A percentile compares a stretch with the other conserved stretches of the same genome.
Conservation (phyloP, 1,140 invertebrate genomes). For the Neoseiulus cucumeris region DNA sequence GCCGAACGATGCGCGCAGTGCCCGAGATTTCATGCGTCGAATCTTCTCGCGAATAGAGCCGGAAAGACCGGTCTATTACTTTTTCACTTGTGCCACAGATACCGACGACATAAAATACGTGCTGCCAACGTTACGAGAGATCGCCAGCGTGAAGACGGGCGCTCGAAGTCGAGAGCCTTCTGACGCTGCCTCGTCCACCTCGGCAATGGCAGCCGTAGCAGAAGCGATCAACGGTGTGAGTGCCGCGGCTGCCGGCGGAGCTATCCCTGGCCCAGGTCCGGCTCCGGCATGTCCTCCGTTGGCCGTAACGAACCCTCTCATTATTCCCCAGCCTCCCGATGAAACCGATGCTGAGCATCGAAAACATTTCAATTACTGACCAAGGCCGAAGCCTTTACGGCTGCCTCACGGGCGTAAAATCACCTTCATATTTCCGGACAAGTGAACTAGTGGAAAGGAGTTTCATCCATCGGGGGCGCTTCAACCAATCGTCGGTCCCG, state of each 20-base stretch:
- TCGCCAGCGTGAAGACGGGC: conserved; percentile 4
- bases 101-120: conserved; percentile 26
- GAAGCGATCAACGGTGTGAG: neutral
- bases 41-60: conserved; percentile 17
- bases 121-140: conserved; percentile 13
- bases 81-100: conserved; percentile 25
- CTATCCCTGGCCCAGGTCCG: neutral
- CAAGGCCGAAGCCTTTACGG: no score
- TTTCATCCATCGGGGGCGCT: no score
- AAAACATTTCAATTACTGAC: no score
- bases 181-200: neutral
- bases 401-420: no score
- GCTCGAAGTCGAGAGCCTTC: neutral
- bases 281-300: neutral
- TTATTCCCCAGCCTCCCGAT: no score
- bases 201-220: conserved; percentile 3
- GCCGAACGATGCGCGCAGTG: neutral
- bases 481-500: no score
- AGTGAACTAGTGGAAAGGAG: no score
- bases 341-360: no score
- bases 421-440: no score
- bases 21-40: conserved; percentile 5
- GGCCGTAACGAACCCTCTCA: no score
- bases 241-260: neutral
- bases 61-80: neutral